A percentile compares a stretch with the other conserved stretches of the same genome.
Conservation (phyloP, 2,888 invertebrate species). For the Yponomeuta evonymella region DNA sequence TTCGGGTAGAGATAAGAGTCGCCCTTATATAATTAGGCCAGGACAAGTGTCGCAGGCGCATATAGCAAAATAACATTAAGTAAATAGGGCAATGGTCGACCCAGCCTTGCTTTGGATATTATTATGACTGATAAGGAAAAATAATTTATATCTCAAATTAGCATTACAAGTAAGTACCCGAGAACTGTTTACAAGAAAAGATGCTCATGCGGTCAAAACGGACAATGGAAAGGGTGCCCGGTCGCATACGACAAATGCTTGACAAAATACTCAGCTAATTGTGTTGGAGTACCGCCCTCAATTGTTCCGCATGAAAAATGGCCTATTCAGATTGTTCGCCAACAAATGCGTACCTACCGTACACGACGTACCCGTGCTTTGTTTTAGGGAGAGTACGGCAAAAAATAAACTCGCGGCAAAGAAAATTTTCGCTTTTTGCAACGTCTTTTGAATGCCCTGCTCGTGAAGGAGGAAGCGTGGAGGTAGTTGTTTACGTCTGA, state of each 20-base stretch:
- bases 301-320: constrained; percentile 75
- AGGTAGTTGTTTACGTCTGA: neutral
- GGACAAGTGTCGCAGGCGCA: neutral
- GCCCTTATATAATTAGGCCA: neutral
- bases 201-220: neutral
- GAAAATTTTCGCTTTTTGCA: constrained; percentile 5
- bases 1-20: neutral
- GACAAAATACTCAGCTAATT: constrained; percentile 74
- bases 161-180: neutral
- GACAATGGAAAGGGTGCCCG: neutral
- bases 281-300: constrained; percentile 70
- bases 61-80: neutral
- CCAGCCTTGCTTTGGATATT: neutral
- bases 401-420: constrained; percentile 41
- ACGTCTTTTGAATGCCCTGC: neutral
- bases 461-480: neutral
- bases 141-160: neutral
- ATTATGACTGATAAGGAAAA: neutral
- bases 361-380: constrained; percentile 46
- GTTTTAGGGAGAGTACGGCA: constrained; percentile 69
- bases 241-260: constrained; percentile 63
- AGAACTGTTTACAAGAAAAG: neutral
- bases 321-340: constrained; percentile 71
- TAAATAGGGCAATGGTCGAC: neutral
- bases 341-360: constrained; percentile 64